Evolutionary conservation across 2,888 invertebrate species (phyloP).

Genomic region (Ichneumoninae sp.): DNA sequence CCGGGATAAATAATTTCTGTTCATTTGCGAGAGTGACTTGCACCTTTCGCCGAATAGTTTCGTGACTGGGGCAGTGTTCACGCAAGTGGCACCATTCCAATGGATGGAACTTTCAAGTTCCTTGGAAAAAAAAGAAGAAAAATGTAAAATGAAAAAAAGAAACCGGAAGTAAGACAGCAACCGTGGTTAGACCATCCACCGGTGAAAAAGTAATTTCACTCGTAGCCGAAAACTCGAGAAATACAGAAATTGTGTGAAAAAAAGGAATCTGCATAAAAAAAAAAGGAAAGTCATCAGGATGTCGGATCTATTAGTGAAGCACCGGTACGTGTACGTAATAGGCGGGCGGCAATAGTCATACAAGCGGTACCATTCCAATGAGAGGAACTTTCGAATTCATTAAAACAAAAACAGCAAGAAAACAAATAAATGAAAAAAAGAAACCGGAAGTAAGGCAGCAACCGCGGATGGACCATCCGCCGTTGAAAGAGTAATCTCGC

Average conservation of each 20-base stretch:
- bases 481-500: no score
- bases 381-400: no score
- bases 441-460: no score
- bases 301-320: conserved; percentile 22
- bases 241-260: not conserved
- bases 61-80: conserved; percentile 7
- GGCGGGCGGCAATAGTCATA: conserved; percentile 20
- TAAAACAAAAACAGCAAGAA: no score
- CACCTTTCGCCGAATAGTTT: conserved; percentile 36
- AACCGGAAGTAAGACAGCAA: not conserved
- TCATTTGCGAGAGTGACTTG: conserved; percentile 64
- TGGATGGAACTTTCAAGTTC: not conserved
- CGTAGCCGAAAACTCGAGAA: not conserved
- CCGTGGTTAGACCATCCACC: not conserved
- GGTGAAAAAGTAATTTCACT: not conserved
- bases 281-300: not conserved
- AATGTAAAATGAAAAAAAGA: no score
- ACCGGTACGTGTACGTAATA: conserved; percentile 34
- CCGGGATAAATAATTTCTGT: conserved; percentile 64
- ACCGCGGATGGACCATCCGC: no score
- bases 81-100: conserved; percentile 12
- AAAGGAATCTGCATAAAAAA: not conserved
- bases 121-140: not conserved
- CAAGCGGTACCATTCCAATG: no score
- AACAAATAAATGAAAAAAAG: no score